Conservation (phyloP, 2,888 invertebrate genomes). For the Timema podura region DNA sequence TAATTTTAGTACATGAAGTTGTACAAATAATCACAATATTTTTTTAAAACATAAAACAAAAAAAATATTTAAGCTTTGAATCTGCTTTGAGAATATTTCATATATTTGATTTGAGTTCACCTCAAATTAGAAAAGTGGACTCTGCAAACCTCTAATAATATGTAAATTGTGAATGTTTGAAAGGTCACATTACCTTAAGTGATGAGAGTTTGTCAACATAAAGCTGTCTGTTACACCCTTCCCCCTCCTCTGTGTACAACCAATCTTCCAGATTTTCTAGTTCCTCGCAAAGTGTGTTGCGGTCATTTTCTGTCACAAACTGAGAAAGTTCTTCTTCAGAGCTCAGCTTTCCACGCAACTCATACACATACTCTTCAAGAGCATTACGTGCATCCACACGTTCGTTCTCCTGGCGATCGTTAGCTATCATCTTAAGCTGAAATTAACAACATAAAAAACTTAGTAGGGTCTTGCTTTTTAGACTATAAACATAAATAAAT, state of each 20-base stretch:
- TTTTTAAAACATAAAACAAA: no score
- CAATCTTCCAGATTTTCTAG: constrained; percentile 89
- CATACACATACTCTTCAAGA: constrained; percentile 97
- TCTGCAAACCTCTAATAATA: no score
- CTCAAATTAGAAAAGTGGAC: no score
- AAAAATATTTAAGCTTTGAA: no score
- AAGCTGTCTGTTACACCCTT: constrained; percentile 79
- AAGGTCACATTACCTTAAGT: constrained; percentile 44
- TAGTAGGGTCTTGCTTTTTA: no score
- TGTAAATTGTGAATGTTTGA: no score
- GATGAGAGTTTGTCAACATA: constrained; percentile 53
- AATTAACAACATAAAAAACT: constrained; percentile 28
- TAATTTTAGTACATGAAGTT: no score
- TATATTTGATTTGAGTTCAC: no score
- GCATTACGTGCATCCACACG: constrained; percentile 94
- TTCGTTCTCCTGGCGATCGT: constrained; percentile 91
- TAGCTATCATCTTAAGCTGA: constrained; percentile 73
- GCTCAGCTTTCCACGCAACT: constrained; percentile 82
- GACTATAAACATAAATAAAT: no score
- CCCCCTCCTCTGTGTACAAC: constrained; percentile 91
- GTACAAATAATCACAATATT: no score
- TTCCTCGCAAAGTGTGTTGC: constrained; percentile 56
- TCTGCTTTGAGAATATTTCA: no score
- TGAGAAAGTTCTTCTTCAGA: constrained; percentile 70
- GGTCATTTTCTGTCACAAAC: constrained; percentile 70